Evolutionary conservation across 2,797 vertebrate species (phyloP), one percentile per base, ranked within the genome.

Genomic region (Cynopterus sphinx): DNA sequence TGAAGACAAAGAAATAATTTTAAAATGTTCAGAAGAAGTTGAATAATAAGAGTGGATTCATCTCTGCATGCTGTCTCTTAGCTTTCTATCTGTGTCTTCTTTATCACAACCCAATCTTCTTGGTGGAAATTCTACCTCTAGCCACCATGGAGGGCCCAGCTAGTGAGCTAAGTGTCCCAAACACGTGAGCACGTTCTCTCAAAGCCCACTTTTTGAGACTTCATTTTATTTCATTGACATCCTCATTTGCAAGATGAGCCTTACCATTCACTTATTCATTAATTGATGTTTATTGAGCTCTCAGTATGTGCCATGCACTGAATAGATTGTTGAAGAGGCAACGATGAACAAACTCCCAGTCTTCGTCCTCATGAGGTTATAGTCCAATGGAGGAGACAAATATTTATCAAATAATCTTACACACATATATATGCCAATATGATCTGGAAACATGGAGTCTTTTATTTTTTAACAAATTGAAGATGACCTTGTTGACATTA

Each of bases 1-100:
- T 96, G 93, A 96, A 97, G 83, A 61, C 53, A 82, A 75, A 93
- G 79, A 78, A 78, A 73, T 26, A 71, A 78, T 96, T 95, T 96
- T 90, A 96, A 96, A 96, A 96, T 87, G 85, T 96, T 96, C 87
- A 95, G 57, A 96, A 94, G 84, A 93, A 33, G 31, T 51, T 24
- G 55, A 68, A 77, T 36, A 49, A 70, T 91, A 49, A 46, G 24
- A 74, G 78, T 83, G 39, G 87, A 68, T 96, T 97, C 79, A 53
- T 95, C 94, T 94, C 94, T 51, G 83, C 79, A 74, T 24, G 84
- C 31, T 33, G 33, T 55, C 75, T 95, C 86, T 96, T 87, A 87
- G 51, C 68, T 93, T 43, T 31, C 65, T 71, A 21, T 41, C 87
- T 61, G 59, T 24, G 5, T 92, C 63, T 94, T n/a, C 96, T 96